Evolutionary conservation across 2,113 vertebrate species (phyloP).

Genomic region (Muntiacus muntjak): DNA sequence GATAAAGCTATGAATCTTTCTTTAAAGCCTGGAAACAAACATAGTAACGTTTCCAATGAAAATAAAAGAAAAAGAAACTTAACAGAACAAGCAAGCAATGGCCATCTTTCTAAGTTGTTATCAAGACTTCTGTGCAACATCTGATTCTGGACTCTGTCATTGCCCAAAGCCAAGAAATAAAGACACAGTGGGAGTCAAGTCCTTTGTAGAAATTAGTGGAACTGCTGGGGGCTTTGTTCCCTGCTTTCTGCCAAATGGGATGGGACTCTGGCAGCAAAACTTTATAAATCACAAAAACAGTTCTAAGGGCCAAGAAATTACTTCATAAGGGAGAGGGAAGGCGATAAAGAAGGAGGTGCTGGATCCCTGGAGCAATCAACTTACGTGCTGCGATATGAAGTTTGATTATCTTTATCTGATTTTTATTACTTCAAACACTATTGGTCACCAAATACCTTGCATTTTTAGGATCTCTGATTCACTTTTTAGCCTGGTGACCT

Average conservation of each 20-base stretch:
- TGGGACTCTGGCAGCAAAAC: constrained; percentile 59
- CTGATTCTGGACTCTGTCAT: constrained; percentile 60
- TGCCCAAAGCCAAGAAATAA: constrained; percentile 58
- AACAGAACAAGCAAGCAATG: constrained; percentile 5
- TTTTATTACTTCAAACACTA: constrained; percentile 49
- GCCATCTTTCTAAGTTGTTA: constrained; percentile 53
- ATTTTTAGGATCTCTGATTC: constrained; percentile 8
- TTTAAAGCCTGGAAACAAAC: not conserved
- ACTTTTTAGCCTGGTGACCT: constrained; percentile 2
- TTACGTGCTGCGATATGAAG: constrained; percentile 43
- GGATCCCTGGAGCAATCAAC: constrained; percentile 51
- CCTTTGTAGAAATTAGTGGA: constrained; percentile 42
- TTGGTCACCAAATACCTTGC: constrained; percentile 34
- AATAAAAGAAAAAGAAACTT: not conserved
- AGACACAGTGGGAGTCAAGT: constrained; percentile 38
- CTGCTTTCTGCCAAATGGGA: constrained; percentile 65
- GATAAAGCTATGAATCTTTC: not conserved
- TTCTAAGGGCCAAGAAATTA: constrained; percentile 68
- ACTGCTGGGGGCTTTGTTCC: constrained; percentile 57
- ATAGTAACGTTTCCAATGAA: not conserved
- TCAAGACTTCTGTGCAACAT: constrained; percentile 64
- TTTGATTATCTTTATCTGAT: constrained; percentile 68
- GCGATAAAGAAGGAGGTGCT: constrained; percentile 15
- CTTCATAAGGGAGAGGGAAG: constrained; percentile 63
- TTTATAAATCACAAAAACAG: constrained; percentile 67